phyloP scores from a whole-genome alignment of 1,140 invertebrate genomes.

The Gryon sp. region DNA sequence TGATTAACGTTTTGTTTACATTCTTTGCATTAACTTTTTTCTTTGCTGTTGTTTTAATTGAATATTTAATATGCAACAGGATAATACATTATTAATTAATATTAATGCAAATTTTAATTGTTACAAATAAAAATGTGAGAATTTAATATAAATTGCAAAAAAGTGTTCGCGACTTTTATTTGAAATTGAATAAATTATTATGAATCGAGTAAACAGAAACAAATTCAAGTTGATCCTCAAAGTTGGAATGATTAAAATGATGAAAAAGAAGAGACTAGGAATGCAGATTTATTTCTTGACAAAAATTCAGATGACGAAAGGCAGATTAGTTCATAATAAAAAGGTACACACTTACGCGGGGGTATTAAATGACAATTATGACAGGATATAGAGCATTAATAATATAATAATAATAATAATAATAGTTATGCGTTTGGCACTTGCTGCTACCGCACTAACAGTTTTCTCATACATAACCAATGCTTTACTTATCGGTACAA shows the following conservation, averaged over 20 bases:
- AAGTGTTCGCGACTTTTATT: no score
- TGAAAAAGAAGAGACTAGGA: conserved; percentile 72
- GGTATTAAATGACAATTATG: conserved; percentile 11
- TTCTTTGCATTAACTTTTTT: no score
- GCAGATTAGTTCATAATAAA: no score
- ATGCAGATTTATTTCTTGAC: conserved; percentile 68
- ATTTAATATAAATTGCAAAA: no score
- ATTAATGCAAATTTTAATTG: no score
- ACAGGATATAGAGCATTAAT: conserved; percentile 32
- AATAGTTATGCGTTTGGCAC: conserved; percentile 58
- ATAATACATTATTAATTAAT: no score
- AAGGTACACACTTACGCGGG: no score
- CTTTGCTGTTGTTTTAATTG: no score
- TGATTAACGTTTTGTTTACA: no score
- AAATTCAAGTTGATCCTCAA: conserved; percentile 34
- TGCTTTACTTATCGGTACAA: conserved; percentile 49
- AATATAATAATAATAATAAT: conserved; percentile 52
- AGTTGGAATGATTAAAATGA: conserved; percentile 39
- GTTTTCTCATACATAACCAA: conserved; percentile 53
- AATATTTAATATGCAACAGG: no score
- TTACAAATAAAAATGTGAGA: no score
- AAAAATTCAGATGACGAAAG: no score
- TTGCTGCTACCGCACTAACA: conserved; percentile 57
- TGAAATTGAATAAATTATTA: conserved; percentile 30
- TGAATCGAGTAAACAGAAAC: conserved; percentile 37